A percentile compares a stretch with the other conserved stretches of the same genome.
Conservation (phyloP, 2,888 invertebrate genomes). For the Scelioninae gen. 1 region DNA sequence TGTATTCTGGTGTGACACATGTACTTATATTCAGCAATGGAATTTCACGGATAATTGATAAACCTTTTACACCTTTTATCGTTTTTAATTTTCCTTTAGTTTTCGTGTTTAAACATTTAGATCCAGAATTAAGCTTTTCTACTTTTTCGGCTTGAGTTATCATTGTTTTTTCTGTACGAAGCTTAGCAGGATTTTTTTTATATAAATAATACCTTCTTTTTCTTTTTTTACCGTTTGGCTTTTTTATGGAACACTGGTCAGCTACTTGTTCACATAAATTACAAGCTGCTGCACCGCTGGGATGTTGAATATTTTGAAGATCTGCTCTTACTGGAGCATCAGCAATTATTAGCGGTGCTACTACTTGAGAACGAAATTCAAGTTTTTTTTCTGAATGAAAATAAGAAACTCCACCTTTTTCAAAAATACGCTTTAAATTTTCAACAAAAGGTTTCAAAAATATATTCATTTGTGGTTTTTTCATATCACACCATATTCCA, state of each 20-base stretch:
- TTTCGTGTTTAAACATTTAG: not conserved
- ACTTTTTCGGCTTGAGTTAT: slow-evolving; percentile 2
- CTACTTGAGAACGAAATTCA: not conserved
- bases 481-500: slow-evolving; percentile 2
- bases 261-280: slow-evolving; percentile 17
- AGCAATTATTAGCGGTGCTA: slow-evolving; percentile 1
- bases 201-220: not conserved
- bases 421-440: not conserved
- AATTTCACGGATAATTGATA: slow-evolving; percentile 5
- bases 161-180: not conserved
- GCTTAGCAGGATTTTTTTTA: slow-evolving; percentile 15
- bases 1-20: slow-evolving; percentile 36
- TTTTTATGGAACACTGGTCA: not conserved
- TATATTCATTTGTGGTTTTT: slow-evolving; percentile 10
- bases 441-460: slow-evolving; percentile 2
- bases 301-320: not conserved
- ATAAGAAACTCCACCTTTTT: not conserved
- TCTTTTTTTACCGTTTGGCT: not conserved
- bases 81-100: not conserved
- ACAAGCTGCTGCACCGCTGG: not conserved
- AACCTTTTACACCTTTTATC: slow-evolving; percentile 9
- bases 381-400: slow-evolving; percentile 1
- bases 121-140: slow-evolving; percentile 1
- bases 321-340: slow-evolving; percentile 14
- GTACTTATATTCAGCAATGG: slow-evolving; percentile 3